Evolutionary conservation across 2,888 invertebrate genomes (phyloP).

Genomic region (Congeria kusceri): DNA sequence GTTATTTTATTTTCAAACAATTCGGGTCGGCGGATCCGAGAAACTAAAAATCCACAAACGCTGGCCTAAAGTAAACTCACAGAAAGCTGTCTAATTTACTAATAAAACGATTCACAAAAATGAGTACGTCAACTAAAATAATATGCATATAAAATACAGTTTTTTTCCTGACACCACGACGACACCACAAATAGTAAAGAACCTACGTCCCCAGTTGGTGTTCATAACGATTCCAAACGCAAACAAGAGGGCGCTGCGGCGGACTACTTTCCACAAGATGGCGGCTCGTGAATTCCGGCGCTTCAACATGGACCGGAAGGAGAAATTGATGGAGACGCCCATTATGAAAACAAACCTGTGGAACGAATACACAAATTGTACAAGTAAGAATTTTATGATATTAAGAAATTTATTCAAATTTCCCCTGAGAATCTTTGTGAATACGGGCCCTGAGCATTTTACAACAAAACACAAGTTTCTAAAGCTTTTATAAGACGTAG

Average conservation of each 20-base stretch:
- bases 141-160: too few species aligned
- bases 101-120: not conserved
- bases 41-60: not conserved
- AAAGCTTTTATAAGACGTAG: too few species aligned
- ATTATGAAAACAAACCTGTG: slow-evolving; percentile 97
- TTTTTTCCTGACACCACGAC: too few species aligned
- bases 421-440: too few species aligned
- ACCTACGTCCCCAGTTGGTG: slow-evolving; percentile 79
- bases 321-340: slow-evolving; percentile 97
- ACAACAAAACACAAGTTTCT: too few species aligned
- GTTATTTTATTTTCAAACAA: too few species aligned
- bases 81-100: not conserved
- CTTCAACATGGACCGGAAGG: slow-evolving; percentile 91
- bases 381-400: too few species aligned
- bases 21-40: not conserved
- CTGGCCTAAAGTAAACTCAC: not conserved
- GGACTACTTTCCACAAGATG: slow-evolving; percentile 84
- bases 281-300: slow-evolving; percentile 85
- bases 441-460: too few species aligned
- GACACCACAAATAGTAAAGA: not conserved
- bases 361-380: too few species aligned
- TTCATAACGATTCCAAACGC: slow-evolving; percentile 84
- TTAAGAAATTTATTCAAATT: too few species aligned
- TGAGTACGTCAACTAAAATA: not conserved
- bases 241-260: slow-evolving; percentile 83